Conservation (phyloP, 2,797 vertebrate genomes). For the Notolepis coatsorum region DNA sequence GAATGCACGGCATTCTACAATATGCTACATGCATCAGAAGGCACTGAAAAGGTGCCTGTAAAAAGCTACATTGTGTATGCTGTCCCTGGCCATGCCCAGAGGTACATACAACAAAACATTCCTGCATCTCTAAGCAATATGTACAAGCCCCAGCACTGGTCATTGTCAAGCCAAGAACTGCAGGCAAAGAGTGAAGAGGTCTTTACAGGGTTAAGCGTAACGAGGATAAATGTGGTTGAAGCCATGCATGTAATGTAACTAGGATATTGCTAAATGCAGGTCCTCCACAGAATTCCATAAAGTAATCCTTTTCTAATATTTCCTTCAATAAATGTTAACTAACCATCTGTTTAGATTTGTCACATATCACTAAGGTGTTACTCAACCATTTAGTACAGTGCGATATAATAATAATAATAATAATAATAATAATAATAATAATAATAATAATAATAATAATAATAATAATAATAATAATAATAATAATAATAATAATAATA, state of each 20-base stretch:
- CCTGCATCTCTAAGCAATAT: constrained; percentile 16
- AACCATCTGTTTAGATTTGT: background rate
- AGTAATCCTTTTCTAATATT: background rate
- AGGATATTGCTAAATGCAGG: background rate
- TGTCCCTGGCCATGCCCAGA: constrained; percentile 13
- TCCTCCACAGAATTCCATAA: background rate
- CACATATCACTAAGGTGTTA: background rate
- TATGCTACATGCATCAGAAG: constrained; percentile 3
- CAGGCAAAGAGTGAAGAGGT: constrained; percentile 22
- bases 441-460: too few relatives aligned
- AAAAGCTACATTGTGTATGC: constrained; percentile 7
- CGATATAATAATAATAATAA: too few relatives aligned
- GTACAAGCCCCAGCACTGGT: constrained; percentile 8
- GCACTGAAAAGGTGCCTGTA: background rate
- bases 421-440: too few relatives aligned
- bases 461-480: too few relatives aligned
- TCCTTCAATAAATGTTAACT: background rate
- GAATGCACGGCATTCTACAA: background rate
- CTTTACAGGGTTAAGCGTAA: constrained; percentile 10
- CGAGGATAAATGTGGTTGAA: background rate
- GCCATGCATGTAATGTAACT: background rate
- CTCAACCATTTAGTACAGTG: background rate
- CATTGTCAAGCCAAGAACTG: constrained; percentile 16
- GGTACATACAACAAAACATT: constrained; percentile 19
- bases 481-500: too few relatives aligned